Conservation (phyloP, 30 jellyfish, hydroid and myxozoan genomes). For the Aurelia sp. region DNA sequence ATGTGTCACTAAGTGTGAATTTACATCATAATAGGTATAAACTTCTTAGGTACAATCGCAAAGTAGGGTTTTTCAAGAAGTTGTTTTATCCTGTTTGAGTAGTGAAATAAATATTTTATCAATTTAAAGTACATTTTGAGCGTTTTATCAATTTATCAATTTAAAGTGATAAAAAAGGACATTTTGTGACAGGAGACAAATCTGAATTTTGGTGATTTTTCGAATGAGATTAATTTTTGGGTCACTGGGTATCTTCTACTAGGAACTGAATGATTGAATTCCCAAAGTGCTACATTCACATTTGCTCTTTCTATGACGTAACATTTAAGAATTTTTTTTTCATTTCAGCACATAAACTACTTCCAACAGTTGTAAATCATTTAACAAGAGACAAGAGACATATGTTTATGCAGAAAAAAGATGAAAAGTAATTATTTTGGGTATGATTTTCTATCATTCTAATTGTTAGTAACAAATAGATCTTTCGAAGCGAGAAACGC, state of each 20-base stretch:
- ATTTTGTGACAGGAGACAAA: no score
- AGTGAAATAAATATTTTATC: no score
- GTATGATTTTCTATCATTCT: slow-evolving; percentile 14
- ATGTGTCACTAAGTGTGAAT: background rate
- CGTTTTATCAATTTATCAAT: no score
- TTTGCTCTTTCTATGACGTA: background rate
- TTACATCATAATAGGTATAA: background rate
- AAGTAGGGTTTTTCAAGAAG: no score
- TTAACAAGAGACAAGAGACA: background rate
- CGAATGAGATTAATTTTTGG: no score
- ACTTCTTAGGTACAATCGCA: no score
- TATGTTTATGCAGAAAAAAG: background rate
- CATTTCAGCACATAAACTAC: slow-evolving; percentile 60
- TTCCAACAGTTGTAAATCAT: slow-evolving; percentile 33
- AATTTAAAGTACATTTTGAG: no score
- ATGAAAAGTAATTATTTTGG: slow-evolving; percentile 18
- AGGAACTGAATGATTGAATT: background rate
- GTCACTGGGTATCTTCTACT: no score
- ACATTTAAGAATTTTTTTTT: background rate
- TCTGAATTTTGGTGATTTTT: no score
- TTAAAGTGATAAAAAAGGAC: no score
- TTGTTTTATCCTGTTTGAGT: no score
- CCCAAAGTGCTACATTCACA: background rate
- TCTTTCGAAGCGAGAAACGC: no score
- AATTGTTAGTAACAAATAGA: background rate